Percentiles rank a stretch among this genome's conserved stretches.
Evolutionary conservation across 2,888 invertebrate genomes (phyloP).

Genomic region (Hypselothyrea guttata): DNA sequence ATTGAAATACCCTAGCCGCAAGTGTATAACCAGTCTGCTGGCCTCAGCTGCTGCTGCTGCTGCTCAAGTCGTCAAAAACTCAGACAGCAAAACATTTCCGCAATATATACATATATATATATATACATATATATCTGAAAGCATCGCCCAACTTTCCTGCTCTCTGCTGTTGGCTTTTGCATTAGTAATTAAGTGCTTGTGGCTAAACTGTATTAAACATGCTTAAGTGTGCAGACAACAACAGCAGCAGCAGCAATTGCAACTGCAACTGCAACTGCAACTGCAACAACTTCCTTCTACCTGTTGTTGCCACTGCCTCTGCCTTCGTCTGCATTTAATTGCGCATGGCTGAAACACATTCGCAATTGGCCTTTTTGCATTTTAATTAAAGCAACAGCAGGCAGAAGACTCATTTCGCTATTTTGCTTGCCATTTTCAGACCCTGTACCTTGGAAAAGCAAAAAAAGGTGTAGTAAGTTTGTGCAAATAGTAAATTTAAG

Average conservation of each 20-base stretch:
- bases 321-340: constrained; percentile 68
- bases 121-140: no score
- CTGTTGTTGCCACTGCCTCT: constrained; percentile 22
- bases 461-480: no score
- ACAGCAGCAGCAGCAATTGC: constrained; percentile 26
- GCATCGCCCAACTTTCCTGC: not conserved
- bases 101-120: constrained; percentile 33
- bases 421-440: no score
- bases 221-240: constrained; percentile 79
- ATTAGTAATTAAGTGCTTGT: constrained; percentile 81
- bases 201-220: constrained; percentile 82
- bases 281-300: constrained; percentile 54
- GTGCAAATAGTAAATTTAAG: no score
- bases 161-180: constrained; percentile 26
- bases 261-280: not conserved
- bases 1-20: no score
- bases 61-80: constrained; percentile 33
- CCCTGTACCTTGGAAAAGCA: no score
- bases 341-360: constrained; percentile 63
- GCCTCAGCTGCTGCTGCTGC: constrained; percentile 13
- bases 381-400: constrained; percentile 66
- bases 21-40: no score
- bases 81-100: constrained; percentile 72
- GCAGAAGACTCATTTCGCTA: constrained; percentile 6
- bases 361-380: constrained; percentile 79